These are phyloP conservation scores for Oscheius sp. DNA, from an alignment of 2,888 invertebrate genomes.

Conservation along the genomic window DNA sequence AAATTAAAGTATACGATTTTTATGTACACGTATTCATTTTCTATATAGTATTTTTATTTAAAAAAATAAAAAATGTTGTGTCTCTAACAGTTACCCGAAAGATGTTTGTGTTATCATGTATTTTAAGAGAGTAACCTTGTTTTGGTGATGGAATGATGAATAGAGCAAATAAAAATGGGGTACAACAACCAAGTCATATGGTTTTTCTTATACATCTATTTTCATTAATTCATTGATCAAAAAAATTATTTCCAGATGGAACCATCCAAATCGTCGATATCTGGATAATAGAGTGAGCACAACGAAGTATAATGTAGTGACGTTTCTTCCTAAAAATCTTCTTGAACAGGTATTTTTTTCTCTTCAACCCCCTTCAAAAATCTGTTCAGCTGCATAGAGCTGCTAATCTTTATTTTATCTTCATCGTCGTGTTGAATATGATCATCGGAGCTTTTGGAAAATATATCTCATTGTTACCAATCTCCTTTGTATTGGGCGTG, in stretches of 20 bases:
- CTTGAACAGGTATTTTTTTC: constrained; percentile 78
- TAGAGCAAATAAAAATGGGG: no score
- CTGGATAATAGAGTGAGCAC: constrained; percentile 87
- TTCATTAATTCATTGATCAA: no score
- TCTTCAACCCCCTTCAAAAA: background rate
- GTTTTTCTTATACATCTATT: no score
- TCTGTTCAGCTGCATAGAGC: constrained; percentile 87
- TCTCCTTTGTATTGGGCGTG: constrained; percentile 90
- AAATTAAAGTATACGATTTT: no score
- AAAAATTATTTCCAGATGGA: constrained; percentile 34
- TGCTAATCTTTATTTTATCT: constrained; percentile 96
- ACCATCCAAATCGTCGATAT: constrained; percentile 71
- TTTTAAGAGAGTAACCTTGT: no score
- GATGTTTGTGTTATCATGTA: no score
- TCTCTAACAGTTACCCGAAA: no score
- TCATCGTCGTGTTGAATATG: constrained; percentile 94
- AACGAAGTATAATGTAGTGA: constrained; percentile 90
- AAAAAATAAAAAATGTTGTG: no score
- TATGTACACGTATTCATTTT: no score
- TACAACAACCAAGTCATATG: no score
- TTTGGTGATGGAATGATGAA: no score
- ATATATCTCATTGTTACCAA: constrained; percentile 79
- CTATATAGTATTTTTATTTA: no score
- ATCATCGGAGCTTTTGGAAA: constrained; percentile 76
- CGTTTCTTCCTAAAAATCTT: constrained; percentile 93